A percentile compares a stretch with the other conserved stretches of the same genome.
Conservation (phyloP, 2,888 invertebrate genomes). For the Leucozona laternaria region DNA sequence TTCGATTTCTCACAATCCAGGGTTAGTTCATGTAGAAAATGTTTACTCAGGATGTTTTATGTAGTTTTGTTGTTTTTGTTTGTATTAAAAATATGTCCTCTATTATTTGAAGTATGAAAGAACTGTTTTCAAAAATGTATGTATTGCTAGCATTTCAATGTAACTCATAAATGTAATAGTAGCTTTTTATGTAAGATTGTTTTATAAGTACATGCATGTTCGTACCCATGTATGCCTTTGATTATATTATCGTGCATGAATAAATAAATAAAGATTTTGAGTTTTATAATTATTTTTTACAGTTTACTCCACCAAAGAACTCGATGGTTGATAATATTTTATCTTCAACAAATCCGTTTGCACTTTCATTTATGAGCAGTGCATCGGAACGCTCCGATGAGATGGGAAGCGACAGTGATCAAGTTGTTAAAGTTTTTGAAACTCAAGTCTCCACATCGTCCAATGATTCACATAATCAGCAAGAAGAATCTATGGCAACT, state of each 20-base stretch:
- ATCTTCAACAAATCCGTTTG: slow-evolving; percentile 81
- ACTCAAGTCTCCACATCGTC: slow-evolving; percentile 74
- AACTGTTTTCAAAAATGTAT: too few species aligned
- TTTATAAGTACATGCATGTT: too few species aligned
- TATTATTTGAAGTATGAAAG: too few species aligned
- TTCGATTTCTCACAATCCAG: slow-evolving; percentile 79
- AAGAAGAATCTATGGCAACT: slow-evolving; percentile 61
- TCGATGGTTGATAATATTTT: slow-evolving; percentile 76
- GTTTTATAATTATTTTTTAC: not conserved
- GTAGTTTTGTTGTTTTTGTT: too few species aligned
- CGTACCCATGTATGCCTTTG: too few species aligned
- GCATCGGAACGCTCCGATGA: slow-evolving; percentile 72
- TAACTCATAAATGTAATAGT: too few species aligned
- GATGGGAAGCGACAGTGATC: slow-evolving; percentile 67
- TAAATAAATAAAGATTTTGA: not conserved
- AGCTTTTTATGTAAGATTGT: too few species aligned
- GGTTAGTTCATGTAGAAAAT: slow-evolving; percentile 43
- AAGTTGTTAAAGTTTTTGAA: slow-evolving; percentile 72
- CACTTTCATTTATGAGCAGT: slow-evolving; percentile 77
- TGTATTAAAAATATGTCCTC: too few species aligned
- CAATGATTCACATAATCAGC: slow-evolving; percentile 74
- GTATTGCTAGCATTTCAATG: too few species aligned
- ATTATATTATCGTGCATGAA: too few species aligned
- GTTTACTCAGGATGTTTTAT: too few species aligned
- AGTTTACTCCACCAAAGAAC: slow-evolving; percentile 78